phyloP scores from a whole-genome alignment of 2,113 vertebrate genomes.

The Gallinago jamesoni region DNA sequence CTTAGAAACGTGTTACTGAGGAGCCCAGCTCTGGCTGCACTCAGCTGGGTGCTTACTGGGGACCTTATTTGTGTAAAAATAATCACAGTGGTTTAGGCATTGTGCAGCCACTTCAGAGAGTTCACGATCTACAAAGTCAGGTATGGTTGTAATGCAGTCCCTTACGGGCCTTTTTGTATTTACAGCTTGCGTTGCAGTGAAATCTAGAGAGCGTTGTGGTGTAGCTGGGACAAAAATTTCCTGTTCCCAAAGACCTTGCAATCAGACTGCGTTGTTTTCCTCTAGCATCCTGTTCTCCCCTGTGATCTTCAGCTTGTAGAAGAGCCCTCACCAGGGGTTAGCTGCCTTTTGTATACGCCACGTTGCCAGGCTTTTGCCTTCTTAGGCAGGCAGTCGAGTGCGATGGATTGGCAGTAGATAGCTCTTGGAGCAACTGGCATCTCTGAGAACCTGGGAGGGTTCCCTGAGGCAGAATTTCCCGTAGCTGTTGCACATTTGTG shows the following conservation, averaged over 20 bases:
- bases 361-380: not conserved
- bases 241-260: not conserved
- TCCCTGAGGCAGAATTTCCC: not conserved
- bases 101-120: not conserved
- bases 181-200: not conserved
- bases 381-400: not conserved
- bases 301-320: not conserved
- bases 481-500: not conserved
- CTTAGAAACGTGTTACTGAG: not conserved
- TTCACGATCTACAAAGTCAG: not conserved
- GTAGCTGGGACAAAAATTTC: not conserved
- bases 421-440: not conserved
- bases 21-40: not conserved
- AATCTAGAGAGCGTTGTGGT: not conserved
- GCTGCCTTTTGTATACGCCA: not conserved
- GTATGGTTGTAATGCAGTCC: not conserved
- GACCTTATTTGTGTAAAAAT: not conserved
- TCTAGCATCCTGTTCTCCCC: not conserved
- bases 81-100: not conserved
- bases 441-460: not conserved
- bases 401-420: not conserved
- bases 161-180: not conserved
- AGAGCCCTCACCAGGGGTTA: not conserved
- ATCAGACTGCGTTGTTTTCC: not conserved
- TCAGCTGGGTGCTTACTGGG: not conserved